Evolutionary conservation across 2,888 invertebrate species (phyloP).

Genomic region (Saturnia japonica): DNA sequence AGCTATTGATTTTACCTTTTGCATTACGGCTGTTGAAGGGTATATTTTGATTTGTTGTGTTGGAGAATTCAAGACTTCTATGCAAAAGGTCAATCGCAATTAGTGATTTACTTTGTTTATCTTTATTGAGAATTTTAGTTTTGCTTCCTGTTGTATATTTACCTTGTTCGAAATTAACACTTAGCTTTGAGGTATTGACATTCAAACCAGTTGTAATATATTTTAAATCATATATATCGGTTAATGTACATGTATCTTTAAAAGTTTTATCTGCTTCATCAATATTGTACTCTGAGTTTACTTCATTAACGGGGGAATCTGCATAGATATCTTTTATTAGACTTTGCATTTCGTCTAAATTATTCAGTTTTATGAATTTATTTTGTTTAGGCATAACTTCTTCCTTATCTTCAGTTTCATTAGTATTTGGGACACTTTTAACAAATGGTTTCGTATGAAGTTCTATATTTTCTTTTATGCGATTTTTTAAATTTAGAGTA

Average conservation of each 20-base stretch:
- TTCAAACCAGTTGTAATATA: conserved; percentile 42
- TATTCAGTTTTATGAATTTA: conserved; percentile 23
- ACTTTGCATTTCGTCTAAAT: conserved; percentile 43
- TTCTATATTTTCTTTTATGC: conserved; percentile 37
- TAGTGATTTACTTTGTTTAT: conserved; percentile 31
- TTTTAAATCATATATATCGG: conserved; percentile 35
- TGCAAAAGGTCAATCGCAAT: conserved; percentile 35
- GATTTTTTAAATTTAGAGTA: conserved; percentile 34
- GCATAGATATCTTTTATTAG: conserved; percentile 50
- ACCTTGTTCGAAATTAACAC: background rate
- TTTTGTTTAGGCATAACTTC: conserved; percentile 17
- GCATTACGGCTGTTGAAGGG: conserved; percentile 9
- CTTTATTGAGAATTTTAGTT: conserved; percentile 24
- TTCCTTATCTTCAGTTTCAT: conserved; percentile 28
- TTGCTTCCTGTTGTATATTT: conserved; percentile 18
- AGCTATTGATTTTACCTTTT: conserved; percentile 20
- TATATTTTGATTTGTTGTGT: conserved; percentile 22
- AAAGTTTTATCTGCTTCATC: conserved; percentile 20
- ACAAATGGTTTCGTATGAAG: conserved; percentile 41
- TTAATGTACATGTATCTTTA: conserved; percentile 8
- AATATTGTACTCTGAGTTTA: conserved; percentile 34
- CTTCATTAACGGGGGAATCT: conserved; percentile 37
- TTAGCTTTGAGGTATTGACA: conserved; percentile 18
- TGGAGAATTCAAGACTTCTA: conserved; percentile 29
- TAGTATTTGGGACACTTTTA: conserved; percentile 37